Evolutionary conservation across 2,113 vertebrate genomes (phyloP).

Genomic region (Hoplias malabaricus): DNA sequence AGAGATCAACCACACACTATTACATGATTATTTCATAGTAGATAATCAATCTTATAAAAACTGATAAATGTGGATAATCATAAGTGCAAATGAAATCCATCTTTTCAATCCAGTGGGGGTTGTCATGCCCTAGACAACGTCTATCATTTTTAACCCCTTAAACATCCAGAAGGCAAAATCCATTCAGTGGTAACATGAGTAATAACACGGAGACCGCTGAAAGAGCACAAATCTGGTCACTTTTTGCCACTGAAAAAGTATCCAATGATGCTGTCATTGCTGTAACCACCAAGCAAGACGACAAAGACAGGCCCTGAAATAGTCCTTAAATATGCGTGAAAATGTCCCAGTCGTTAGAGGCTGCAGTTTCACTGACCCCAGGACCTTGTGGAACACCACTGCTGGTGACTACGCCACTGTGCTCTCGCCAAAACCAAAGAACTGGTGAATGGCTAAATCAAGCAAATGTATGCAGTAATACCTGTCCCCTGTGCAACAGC

Average conservation of each 20-base stretch:
- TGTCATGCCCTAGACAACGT: conserved; percentile 9
- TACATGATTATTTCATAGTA: conserved; percentile 14
- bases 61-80: conserved; percentile 33
- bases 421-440: conserved; percentile 42
- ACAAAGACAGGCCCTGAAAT: conserved; percentile 32
- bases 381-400: conserved; percentile 51
- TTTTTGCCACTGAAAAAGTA: conserved; percentile 19
- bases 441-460: conserved; percentile 33
- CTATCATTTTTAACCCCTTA: conserved; percentile 1
- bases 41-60: conserved; percentile 37
- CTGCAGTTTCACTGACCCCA: conserved; percentile 44
- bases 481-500: conserved; percentile 23
- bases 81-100: conserved; percentile 34
- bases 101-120: conserved; percentile 19
- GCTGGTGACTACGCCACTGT: conserved; percentile 60
- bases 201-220: neutral
- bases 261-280: neutral
- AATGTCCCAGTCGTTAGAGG: conserved; percentile 43
- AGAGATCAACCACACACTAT: conserved; percentile 38
- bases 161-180: conserved; percentile 8
- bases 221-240: neutral
- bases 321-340: conserved; percentile 37
- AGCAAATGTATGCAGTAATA: conserved; percentile 20
- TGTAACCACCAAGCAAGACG: neutral
- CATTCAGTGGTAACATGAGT: neutral